Conservation (phyloP, 1,140 invertebrate species). For the Nasonia vitripennis region DNA sequence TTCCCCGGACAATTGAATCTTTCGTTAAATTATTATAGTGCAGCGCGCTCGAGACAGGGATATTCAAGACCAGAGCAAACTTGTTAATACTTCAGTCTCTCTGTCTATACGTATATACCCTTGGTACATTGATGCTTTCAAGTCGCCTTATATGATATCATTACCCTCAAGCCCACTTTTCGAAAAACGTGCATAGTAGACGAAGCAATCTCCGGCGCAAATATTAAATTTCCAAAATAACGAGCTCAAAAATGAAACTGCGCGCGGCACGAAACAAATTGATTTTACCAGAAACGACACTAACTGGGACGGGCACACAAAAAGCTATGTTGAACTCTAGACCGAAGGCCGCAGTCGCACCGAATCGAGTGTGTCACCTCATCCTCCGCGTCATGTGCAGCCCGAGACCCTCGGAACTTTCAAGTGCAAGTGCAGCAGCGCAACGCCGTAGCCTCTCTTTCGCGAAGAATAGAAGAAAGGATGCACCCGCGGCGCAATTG, state of each 20-base stretch:
- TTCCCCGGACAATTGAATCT: neutral
- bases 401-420: neutral
- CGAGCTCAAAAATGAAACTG: neutral
- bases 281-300: neutral
- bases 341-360: neutral
- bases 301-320: neutral
- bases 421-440: slow-evolving; percentile 11
- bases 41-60: neutral
- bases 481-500: neutral
- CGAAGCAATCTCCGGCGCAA: neutral
- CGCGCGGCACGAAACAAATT: neutral
- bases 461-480: neutral
- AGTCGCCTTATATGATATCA: neutral
- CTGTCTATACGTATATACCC: neutral
- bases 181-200: neutral
- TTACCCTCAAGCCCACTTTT: neutral
- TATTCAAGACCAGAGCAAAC: neutral
- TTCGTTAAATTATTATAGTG: neutral
- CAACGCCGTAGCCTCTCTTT: neutral
- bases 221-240: neutral
- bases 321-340: neutral
- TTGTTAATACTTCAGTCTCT: neutral
- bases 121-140: neutral
- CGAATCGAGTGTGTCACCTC: neutral
- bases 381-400: too few relatives aligned